Base-by-base conservation (phyloP, 1,140 invertebrate genomes). In the Cyclina sinensis region DNA sequence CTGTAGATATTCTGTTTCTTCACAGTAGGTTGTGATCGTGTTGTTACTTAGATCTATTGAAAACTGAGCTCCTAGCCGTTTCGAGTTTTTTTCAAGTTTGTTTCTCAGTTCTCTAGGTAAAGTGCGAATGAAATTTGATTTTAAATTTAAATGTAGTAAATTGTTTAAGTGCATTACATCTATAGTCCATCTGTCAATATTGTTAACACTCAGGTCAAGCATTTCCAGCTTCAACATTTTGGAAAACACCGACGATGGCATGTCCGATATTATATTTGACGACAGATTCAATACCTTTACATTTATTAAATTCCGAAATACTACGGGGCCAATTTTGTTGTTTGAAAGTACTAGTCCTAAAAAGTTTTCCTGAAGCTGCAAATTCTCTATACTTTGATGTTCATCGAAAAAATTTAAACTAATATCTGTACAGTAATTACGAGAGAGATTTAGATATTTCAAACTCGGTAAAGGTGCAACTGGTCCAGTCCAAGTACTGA, bases 211-310 rank as follows among this genome's bases (percentile, higher is more conserved):
- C 3, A 85, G 51, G 48, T 85, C 83, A 57, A 85, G 35, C 16
- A n/a, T 54, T 30, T 37, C 35, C 21, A 85, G 46, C n/a, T 85
- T 74, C 14, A 12, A 14, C 43, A 76, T 24, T 54, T 39, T 48
- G 24, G 46, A 57, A 59, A 85, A 59, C 11, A 37, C 30, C 2
- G 27, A 12, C 1, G 43, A 21, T 16, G 37, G 54, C 4, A 86
- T 24, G 27, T 24, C n/a, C 0, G 70, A 54, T 39, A 86, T 78
- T 12, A 48, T 57, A 35, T 86, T 86, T 27, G 54, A 59, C 24
- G 84, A 86, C n/a, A 86, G 24, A 65, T 86, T 86, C 30, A 86
- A 24, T 27, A 24, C 37, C 43, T 86, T 86, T 32, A 86, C 32
- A 4, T 57, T n/a, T 11, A n/a, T 21, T 30, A 86, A 65, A 7